Conservation (phyloP, 2,113 vertebrate species). For the Lagopus muta region DNA sequence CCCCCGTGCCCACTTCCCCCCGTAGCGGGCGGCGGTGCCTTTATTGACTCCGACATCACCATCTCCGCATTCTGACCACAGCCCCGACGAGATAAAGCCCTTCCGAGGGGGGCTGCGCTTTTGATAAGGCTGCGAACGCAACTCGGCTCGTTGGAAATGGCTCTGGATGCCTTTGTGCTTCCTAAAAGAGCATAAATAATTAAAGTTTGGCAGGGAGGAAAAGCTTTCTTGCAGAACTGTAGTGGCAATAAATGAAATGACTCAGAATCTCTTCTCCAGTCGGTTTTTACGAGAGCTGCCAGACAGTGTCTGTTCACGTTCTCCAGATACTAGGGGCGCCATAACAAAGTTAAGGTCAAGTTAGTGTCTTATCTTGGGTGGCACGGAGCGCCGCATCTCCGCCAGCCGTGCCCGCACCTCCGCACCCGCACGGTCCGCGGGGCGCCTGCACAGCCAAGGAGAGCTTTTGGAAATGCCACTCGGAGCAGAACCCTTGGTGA, state of each 20-base stretch:
- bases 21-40: not conserved
- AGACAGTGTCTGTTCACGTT: conserved; percentile 87
- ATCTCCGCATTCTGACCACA: conserved; percentile 45
- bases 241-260: conserved; percentile 89
- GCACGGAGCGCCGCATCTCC: conserved; percentile 77
- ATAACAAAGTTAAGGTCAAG: conserved; percentile 99
- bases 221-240: conserved; percentile 87
- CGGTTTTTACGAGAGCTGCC: conserved; percentile 87
- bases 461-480: conserved; percentile 59
- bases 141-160: conserved; percentile 63
- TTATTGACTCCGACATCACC: conserved; percentile 44
- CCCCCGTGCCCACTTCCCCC: not conserved
- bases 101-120: not conserved
- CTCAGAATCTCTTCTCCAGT: conserved; percentile 88
- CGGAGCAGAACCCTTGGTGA: conserved; percentile 46
- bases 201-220: conserved; percentile 87
- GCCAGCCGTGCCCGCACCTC: not conserved
- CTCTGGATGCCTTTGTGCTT: conserved; percentile 79
- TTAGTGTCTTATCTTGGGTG: conserved; percentile 91
- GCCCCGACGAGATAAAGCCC: conserved; percentile 47
- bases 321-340: conserved; percentile 87
- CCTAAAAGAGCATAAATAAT: conserved; percentile 87
- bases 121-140: conserved; percentile 69
- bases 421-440: not conserved
- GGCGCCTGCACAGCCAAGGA: conserved; percentile 36